Evolutionary conservation across 2,888 invertebrate genomes (phyloP), one percentile per base, ranked within the genome.

Genomic region (Eristalis arbustorum): DNA sequence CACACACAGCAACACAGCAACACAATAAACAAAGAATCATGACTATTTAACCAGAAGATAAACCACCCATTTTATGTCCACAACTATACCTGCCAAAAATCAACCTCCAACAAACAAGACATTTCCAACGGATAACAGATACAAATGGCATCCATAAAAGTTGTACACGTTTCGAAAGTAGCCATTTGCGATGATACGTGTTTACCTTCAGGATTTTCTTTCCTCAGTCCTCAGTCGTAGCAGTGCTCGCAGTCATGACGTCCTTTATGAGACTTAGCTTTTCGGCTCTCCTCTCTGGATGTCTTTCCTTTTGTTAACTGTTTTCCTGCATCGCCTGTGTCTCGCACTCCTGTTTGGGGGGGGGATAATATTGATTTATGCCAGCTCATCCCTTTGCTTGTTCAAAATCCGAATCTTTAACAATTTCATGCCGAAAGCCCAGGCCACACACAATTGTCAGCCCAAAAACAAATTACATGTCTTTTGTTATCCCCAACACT

Each of bases 161-260:
- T 83, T 87, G 78, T 83, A 75, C 87, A 87, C 75, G 87, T 87
- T 78, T 79, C 83, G 71, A 83, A 83, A 87, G 87, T 79, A 87
- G 87, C 83, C 83, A 87, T 87, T 87, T 87, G 87, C 71, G 79
- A 83, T 83, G 87, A 87, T 87, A 87, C 87, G 87, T 87, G 87
- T 87, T 87, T 83, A 83, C 87, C 82, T 82, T 77, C 71, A 74
- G 85, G 87, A 82, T 83, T 79, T 83, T 75, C 75, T 83, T 63
- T 67, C 69, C 66, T 63, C 75, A 25, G 2, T 25, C 25, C 25
- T 25, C 25, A 3, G n/a, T n/a, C n/a, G n/a, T n/a, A n/a, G n/a
- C n/a, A n/a, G n/a, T n/a, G n/a, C n/a, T n/a, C 25, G 59, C 37
- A 78, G 72, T 79, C 75, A 78, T 87, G 87, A 72, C 78, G 75